Base-by-base conservation (phyloP, 2,888 invertebrate genomes). In the Patella pellucida region DNA sequence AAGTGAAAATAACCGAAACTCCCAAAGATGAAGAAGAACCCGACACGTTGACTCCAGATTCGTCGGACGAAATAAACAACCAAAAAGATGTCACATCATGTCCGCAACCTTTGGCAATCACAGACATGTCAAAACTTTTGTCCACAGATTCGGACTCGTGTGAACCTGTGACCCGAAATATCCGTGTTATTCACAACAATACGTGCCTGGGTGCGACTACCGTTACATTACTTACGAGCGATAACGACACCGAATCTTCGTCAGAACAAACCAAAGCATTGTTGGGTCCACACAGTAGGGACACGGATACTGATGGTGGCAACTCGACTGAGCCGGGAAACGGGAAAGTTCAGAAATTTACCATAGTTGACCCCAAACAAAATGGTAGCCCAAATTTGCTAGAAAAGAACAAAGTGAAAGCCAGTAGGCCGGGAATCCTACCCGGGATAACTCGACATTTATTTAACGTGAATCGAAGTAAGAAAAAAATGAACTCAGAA, bases 71-170 rank as follows among this genome's bases (percentile, higher is more conserved):
- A 70, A 75, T 67, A n/a, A 69, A 71, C 69, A 76, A 50, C 72
- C 54, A 69, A 19, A 68, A 9, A 11, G 74, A 52, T 27, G 75
- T 62, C 56, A 19, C 62, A 16, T 68, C 72, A 27, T 52, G 67
- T n/a, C 70, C 72, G 11, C 71, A 70, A 23, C 72, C 67, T 5
- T n/a, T 68, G 27, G 69, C 69, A 4, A 72, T 76, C 50, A 83
- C 82, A 54, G 85, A 86, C 76, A 83, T 79, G 69, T 78, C 81
- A 15, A 81, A 81, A 23, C 79, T 86, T 15, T 76, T 86, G 27
- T 77, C 80, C 11, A 83, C 83, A 7, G 85, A 85, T 69, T 84
- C 85, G 0, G 85, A 85, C 74, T 84, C 85, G 9, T n/a, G 71
- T 51, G 68, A 73, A 52, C 27, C 50, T 56, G 73, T 68, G 52